Percentiles rank a stretch among this genome's conserved stretches.
Conservation (phyloP, 2,113 vertebrate genomes). For the Halichoerus grypus region DNA sequence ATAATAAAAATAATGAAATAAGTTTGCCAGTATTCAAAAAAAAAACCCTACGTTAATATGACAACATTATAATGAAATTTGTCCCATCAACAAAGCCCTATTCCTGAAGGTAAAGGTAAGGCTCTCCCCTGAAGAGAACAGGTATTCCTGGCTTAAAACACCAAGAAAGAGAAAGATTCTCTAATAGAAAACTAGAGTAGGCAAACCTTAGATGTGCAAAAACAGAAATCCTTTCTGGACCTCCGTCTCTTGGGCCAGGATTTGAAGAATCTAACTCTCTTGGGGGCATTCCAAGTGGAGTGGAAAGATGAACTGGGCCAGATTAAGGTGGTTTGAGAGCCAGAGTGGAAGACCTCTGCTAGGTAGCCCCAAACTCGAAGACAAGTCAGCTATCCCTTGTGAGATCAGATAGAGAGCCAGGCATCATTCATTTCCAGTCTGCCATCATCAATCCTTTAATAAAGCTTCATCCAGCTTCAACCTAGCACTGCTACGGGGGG, state of each 20-base stretch:
- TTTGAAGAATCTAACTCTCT: background rate
- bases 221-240: background rate
- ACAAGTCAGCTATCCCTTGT: background rate
- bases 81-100: background rate
- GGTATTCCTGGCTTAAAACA: background rate
- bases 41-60: background rate
- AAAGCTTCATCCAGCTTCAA: background rate
- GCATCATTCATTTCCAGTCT: background rate
- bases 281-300: background rate
- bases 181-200: background rate
- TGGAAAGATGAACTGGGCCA: background rate
- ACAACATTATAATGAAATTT: background rate
- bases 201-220: too few relatives aligned
- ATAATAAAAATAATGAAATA: background rate
- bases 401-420: background rate
- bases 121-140: background rate
- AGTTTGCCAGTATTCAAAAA: background rate
- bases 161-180: background rate
- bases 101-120: background rate
- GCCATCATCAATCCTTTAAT: too few relatives aligned
- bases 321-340: background rate
- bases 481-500: fast-evolving
- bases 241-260: background rate
- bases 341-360: background rate
- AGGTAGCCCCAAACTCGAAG: background rate